A percentile compares a stretch with the other conserved stretches of the same genome.
phyloP scores from a whole-genome alignment of 1,140 invertebrate species.

The Aphelinus certus region DNA sequence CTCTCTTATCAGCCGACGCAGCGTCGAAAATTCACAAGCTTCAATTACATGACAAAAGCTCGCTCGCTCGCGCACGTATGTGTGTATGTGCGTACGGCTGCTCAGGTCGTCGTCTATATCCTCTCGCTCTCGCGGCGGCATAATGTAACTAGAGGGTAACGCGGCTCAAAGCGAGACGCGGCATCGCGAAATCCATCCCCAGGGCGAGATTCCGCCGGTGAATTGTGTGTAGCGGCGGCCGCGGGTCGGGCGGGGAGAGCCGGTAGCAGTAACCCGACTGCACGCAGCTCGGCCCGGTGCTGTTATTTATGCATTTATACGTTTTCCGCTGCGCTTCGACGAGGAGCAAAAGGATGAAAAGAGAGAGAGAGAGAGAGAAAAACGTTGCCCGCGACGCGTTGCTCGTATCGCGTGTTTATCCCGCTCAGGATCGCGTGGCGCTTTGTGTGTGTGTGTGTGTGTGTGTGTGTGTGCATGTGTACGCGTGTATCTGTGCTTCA shows the following conservation, averaged over 20 bases:
- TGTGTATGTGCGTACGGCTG: not conserved
- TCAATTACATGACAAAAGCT: no score
- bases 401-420: conserved; percentile 34
- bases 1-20: no score
- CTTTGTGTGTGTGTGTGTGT: no score
- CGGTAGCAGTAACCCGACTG: conserved; percentile 12
- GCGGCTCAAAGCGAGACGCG: conserved; percentile 34
- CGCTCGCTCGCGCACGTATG: not conserved
- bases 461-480: no score
- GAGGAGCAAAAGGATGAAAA: not conserved
- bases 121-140: not conserved
- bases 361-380: conserved; percentile 15
- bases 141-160: conserved; percentile 32
- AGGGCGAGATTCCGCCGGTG: conserved; percentile 41
- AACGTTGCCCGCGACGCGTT: conserved; percentile 8
- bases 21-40: no score
- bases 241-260: not conserved
- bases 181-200: conserved; percentile 40
- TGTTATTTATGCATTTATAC: conserved; percentile 46
- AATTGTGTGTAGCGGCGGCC: conserved; percentile 34
- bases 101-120: not conserved
- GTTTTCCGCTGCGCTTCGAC: conserved; percentile 18
- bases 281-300: not conserved
- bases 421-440: conserved; percentile 24
- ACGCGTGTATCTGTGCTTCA: no score